Evolutionary conservation across 2,113 vertebrate species (phyloP), one percentile per base, ranked within the genome.

Genomic region (Oreochromis tanganicae): DNA sequence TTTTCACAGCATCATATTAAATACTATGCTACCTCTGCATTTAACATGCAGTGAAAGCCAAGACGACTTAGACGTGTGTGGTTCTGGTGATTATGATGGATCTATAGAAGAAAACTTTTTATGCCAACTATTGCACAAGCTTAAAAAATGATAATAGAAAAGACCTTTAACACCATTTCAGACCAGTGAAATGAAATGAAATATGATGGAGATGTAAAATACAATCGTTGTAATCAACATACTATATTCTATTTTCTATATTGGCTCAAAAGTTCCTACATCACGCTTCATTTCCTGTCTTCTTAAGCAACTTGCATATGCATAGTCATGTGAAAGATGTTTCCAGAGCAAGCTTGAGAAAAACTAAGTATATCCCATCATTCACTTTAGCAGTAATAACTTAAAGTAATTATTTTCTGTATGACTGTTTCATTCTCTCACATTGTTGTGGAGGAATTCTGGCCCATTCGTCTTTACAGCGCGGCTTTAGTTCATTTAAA

Each of bases 171-270:
- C 12, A 71, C n/a, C 1, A 13, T 46, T 16, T 27, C 8, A 73
- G 38, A 63, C 5, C 38, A 46, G 12, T 27, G 0, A 73, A 73
- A 46, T 73, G 0, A 46, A 73, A 9, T 41, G 0, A 73, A 73
- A 46, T 46, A 46, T 27, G 38, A 73, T 5, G 0, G 0, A 73
- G 5, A 46, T 46, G 38, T 73, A 46, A 46, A 73, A 73, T 17
- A 73, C 21, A 46, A 27, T 46, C 16, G 38, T 6, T 71, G n/a
- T 46, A 73, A 13, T 73, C 68, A 46, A 73, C 38, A 73, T 73
- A 46, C 34, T 27, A 27, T 27, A 27, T 27, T 27, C 27, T 27
- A 38, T 27, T 6, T 43, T 71, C 12, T 43, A 24, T 24, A 46
- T 71, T 0, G 8, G 7, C 66, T 71, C 66, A 46, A 71, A 6